These are phyloP conservation scores for Hippopotamus amphibius DNA, from an alignment of 2,113 vertebrate genomes.

Conservation along the genomic window DNA sequence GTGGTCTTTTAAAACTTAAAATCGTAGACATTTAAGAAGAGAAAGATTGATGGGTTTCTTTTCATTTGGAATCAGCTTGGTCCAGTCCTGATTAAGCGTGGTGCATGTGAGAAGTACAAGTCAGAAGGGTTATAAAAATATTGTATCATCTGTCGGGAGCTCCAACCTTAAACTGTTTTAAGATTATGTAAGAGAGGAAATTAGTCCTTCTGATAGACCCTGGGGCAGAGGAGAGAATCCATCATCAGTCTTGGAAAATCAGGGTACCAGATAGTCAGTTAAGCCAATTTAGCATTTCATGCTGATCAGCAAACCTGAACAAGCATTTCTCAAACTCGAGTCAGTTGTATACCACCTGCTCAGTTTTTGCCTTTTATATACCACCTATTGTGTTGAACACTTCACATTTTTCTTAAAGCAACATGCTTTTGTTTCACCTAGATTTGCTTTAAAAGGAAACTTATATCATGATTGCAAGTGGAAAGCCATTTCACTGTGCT, in stretches of 20 bases:
- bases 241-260: not conserved
- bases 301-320: not conserved
- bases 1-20: constrained; percentile 17
- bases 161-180: not conserved
- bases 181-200: not conserved
- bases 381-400: not conserved
- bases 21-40: not conserved
- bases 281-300: not conserved
- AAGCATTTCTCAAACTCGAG: not conserved
- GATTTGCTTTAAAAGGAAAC: constrained; percentile 41
- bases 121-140: not conserved
- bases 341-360: not conserved
- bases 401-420: not conserved
- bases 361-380: not conserved
- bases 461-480: not conserved
- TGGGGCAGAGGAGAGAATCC: not conserved
- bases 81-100: not conserved
- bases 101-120: not conserved
- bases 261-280: too few relatives aligned
- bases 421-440: not conserved
- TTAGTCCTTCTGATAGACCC: not conserved
- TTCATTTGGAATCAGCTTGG: not conserved
- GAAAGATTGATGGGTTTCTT: not conserved
- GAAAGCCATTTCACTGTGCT: not conserved
- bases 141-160: not conserved